phyloP scores from a whole-genome alignment of 2,888 invertebrate genomes.

The Hypolimnas misippus region DNA sequence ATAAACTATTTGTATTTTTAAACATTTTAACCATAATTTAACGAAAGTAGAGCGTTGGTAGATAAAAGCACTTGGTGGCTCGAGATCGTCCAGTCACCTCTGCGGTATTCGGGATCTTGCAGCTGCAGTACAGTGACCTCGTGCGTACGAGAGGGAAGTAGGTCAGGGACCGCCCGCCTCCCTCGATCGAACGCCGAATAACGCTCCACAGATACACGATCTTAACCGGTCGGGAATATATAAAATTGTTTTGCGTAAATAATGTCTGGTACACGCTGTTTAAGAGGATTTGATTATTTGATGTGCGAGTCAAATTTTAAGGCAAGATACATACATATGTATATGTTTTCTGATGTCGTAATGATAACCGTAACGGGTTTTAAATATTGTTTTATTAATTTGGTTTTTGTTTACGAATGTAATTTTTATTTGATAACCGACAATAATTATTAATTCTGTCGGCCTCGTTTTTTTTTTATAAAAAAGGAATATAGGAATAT shows the following conservation, averaged over 20 bases:
- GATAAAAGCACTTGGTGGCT: conserved; percentile 29
- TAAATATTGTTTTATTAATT: no score
- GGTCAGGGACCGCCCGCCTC: conserved; percentile 68
- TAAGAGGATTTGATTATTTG: no score
- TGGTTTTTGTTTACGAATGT: no score
- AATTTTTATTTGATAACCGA: no score
- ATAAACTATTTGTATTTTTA: conserved; percentile 1
- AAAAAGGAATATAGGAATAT: no score
- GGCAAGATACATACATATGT: no score
- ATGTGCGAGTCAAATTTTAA: no score
- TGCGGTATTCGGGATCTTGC: conserved; percentile 75
- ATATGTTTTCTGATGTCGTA: no score
- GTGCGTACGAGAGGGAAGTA: conserved; percentile 72
- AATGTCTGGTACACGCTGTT: background rate
- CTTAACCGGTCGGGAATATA: conserved; percentile 29
- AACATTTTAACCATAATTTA: conserved; percentile 19
- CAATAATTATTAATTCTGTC: no score
- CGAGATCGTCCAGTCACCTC: conserved; percentile 66
- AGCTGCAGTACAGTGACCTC: conserved; percentile 83
- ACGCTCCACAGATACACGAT: conserved; percentile 32
- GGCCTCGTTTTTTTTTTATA: no score
- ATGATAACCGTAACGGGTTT: no score
- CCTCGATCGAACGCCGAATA: conserved; percentile 79
- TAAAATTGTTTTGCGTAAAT: conserved; percentile 21
- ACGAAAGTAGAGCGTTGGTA: conserved; percentile 27